These are phyloP conservation scores for Periparus ater DNA, from an alignment of 2,797 vertebrate genomes.

Conservation along the genomic window DNA sequence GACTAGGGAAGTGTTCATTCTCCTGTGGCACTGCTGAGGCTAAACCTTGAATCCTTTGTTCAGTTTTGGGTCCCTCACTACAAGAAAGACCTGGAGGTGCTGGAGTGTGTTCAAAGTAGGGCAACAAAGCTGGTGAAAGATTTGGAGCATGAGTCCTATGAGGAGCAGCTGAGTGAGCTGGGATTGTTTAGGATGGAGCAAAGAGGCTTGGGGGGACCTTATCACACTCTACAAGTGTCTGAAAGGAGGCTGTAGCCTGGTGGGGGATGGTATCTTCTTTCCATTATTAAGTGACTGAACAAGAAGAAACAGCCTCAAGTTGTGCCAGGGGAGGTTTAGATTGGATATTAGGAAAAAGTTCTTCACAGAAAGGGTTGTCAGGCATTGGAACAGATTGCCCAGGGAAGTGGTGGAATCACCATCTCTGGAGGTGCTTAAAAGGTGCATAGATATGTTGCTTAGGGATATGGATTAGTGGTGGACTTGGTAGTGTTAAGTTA, in stretches of 20 bases:
- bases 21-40: background rate
- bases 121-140: background rate
- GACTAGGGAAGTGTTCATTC: background rate
- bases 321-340: background rate
- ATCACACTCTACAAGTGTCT: background rate
- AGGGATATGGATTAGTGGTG: background rate
- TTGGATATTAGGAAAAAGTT: background rate
- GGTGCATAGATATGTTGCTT: background rate
- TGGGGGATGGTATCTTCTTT: background rate
- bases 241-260: background rate
- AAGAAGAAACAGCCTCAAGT: background rate
- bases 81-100: background rate
- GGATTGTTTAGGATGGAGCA: background rate
- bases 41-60: background rate
- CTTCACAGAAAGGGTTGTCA: background rate
- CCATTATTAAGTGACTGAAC: background rate
- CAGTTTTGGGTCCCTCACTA: background rate
- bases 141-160: background rate
- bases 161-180: background rate
- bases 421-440: background rate
- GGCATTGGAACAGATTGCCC: background rate
- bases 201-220: background rate
- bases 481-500: background rate
- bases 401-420: background rate
- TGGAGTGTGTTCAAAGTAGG: accelerated